Percentiles rank a stretch among this genome's conserved stretches.
Conservation (phyloP, 2,113 vertebrate species). For the Mustela lutreola region DNA sequence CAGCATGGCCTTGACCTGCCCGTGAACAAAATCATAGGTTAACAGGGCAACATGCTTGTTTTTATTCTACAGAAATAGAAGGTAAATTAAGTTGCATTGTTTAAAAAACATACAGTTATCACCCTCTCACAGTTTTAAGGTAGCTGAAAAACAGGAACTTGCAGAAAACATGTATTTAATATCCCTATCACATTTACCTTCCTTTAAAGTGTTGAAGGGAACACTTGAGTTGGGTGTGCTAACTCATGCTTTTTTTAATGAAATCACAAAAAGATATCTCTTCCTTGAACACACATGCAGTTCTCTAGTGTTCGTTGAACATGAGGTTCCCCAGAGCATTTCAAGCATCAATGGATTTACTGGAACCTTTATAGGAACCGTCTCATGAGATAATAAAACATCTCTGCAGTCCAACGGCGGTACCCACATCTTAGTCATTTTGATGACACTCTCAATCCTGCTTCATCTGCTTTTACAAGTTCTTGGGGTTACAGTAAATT, state of each 20-base stretch:
- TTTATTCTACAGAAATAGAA: not conserved
- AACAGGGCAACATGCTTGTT: not conserved
- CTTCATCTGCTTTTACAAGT: constrained; percentile 22
- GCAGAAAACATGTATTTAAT: not conserved
- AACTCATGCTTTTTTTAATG: not conserved
- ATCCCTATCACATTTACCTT: not conserved
- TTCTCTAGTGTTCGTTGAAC: not conserved
- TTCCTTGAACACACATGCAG: not conserved
- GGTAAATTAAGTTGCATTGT: not conserved
- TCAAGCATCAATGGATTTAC: not conserved
- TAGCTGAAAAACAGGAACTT: constrained; percentile 10
- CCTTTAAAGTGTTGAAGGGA: not conserved
- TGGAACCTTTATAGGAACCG: not conserved
- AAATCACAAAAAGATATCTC: not conserved
- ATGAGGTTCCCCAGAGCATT: not conserved
- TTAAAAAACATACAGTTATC: not conserved
- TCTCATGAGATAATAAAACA: not conserved
- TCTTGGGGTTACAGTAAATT: not conserved
- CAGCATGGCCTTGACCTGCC: not conserved
- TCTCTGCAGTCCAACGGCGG: not conserved
- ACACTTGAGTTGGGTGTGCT: not conserved
- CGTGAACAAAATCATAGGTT: not conserved
- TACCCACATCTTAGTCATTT: not conserved
- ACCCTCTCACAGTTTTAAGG: not conserved
- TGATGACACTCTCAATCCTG: not conserved